A percentile compares a stretch with the other conserved stretches of the same genome.
phyloP scores from a whole-genome alignment of 1,140 invertebrate species.

The Sycophila sp. region DNA sequence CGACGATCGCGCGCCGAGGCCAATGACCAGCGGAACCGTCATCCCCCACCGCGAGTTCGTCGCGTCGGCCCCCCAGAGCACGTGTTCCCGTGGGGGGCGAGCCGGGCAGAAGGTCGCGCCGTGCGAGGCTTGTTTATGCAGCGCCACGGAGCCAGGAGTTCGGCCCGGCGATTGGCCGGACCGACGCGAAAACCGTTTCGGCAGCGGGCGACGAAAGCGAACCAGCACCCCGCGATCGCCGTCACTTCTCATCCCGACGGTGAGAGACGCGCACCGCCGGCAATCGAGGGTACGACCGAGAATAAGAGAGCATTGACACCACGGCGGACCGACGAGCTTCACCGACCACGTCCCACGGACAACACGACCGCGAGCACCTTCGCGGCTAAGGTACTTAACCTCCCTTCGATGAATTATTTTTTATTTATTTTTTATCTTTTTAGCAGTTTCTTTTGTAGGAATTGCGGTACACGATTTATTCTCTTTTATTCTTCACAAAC shows the following conservation, averaged over 20 bases:
- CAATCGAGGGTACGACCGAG: neutral
- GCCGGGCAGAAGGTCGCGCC: neutral
- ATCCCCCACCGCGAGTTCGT: neutral
- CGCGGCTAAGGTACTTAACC: neutral
- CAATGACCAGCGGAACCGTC: slow-evolving; percentile 25
- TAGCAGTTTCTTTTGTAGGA: no score
- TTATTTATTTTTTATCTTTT: neutral
- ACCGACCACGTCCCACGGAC: neutral
- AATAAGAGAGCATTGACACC: neutral
- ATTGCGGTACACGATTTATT: no score
- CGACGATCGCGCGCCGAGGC: neutral
- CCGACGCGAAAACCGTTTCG: slow-evolving; percentile 17
- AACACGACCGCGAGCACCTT: neutral
- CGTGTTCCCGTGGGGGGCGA: neutral
- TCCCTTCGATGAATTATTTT: neutral
- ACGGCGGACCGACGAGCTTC: neutral
- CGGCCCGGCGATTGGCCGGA: slow-evolving; percentile 6
- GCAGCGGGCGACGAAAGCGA: neutral
- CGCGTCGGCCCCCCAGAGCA: neutral
- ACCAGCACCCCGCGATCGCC: neutral
- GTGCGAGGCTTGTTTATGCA: neutral
- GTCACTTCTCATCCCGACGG: slow-evolving; percentile 34
- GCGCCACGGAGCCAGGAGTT: neutral
- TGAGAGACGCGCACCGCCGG: slow-evolving; percentile 28
- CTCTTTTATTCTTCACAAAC: no score